These are phyloP conservation scores for Sterna hirundo DNA, from an alignment of 2,113 vertebrate genomes.

Conservation along the genomic window DNA sequence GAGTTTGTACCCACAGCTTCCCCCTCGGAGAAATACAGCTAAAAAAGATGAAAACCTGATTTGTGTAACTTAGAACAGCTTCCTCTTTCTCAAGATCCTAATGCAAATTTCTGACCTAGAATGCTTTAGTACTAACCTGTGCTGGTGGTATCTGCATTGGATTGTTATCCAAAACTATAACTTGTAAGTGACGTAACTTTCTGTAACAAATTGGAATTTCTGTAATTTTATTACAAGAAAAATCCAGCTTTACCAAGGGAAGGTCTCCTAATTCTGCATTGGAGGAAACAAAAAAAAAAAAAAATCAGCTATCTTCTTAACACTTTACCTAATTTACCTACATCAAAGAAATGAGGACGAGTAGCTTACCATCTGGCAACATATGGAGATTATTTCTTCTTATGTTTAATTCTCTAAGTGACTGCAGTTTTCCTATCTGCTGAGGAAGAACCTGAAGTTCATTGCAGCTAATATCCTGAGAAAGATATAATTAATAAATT, in stretches of 20 bases:
- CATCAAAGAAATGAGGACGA: background rate
- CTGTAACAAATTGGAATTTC: slow-evolving; percentile 93
- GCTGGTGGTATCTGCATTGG: slow-evolving; percentile 97
- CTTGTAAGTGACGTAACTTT: slow-evolving; percentile 92
- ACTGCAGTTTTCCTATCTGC: slow-evolving; percentile 92
- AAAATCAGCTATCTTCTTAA: background rate
- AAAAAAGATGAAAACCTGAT: background rate
- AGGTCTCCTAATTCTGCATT: slow-evolving; percentile 89
- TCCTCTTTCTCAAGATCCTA: background rate
- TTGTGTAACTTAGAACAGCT: background rate
- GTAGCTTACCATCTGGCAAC: slow-evolving; percentile 89
- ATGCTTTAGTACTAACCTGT: slow-evolving; percentile 81
- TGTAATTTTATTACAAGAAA: slow-evolving; percentile 98
- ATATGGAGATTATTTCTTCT: slow-evolving; percentile 95
- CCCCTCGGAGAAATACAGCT: background rate
- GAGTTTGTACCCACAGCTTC: background rate
- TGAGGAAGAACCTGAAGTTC: slow-evolving; percentile 95
- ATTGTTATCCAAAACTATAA: slow-evolving; percentile 95
- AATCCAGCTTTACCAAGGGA: slow-evolving; percentile 94
- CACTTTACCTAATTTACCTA: background rate
- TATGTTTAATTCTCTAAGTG: slow-evolving; percentile 93
- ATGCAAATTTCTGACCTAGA: background rate
- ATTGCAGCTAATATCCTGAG: slow-evolving; percentile 96
- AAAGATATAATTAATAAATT: slow-evolving; percentile 47
- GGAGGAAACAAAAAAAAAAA: slow-evolving; percentile 6